Percentiles rank a stretch among this genome's conserved stretches.
Evolutionary conservation across 2,888 invertebrate genomes (phyloP).

Genomic region (Pycnomerus fuliginosus): DNA sequence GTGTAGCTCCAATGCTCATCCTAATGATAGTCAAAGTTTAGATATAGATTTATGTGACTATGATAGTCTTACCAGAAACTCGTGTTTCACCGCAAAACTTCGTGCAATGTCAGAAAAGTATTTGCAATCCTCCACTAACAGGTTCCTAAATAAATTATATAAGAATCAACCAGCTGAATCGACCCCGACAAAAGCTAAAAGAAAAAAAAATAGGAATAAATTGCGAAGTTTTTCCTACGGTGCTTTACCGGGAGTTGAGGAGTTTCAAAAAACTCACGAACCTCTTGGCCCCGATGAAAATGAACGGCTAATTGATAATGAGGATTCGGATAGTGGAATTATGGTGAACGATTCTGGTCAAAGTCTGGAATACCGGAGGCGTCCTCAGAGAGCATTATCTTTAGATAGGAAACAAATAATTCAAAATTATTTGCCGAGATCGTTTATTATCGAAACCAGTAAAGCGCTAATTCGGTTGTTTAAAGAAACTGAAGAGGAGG

Average conservation of each 20-base stretch:
- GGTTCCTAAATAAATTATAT: slow-evolving; percentile 68
- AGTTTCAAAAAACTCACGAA: slow-evolving; percentile 62
- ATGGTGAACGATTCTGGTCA: slow-evolving; percentile 71
- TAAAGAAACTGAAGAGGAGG: slow-evolving; percentile 60
- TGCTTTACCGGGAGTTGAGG: slow-evolving; percentile 70
- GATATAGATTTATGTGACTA: slow-evolving; percentile 23
- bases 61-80: slow-evolving; percentile 50
- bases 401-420: slow-evolving; percentile 58
- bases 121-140: slow-evolving; percentile 68
- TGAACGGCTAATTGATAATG: slow-evolving; percentile 60
- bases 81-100: slow-evolving; percentile 68
- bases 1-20: slow-evolving; percentile 24
- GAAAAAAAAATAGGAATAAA: slow-evolving; percentile 44
- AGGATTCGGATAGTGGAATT: slow-evolving; percentile 76
- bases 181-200: slow-evolving; percentile 34
- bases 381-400: slow-evolving; percentile 57
- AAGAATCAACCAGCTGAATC: slow-evolving; percentile 50
- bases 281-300: slow-evolving; percentile 57
- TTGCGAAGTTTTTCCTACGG: slow-evolving; percentile 71
- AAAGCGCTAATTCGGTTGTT: slow-evolving; percentile 45
- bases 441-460: slow-evolving; percentile 24
- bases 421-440: too few relatives aligned
- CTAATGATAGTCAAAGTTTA: slow-evolving; percentile 20
- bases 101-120: slow-evolving; percentile 73
- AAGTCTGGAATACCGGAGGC: slow-evolving; percentile 7